Evolutionary conservation across 2,888 invertebrate genomes (phyloP).

Genomic region (Pachydiplax longipennis): DNA sequence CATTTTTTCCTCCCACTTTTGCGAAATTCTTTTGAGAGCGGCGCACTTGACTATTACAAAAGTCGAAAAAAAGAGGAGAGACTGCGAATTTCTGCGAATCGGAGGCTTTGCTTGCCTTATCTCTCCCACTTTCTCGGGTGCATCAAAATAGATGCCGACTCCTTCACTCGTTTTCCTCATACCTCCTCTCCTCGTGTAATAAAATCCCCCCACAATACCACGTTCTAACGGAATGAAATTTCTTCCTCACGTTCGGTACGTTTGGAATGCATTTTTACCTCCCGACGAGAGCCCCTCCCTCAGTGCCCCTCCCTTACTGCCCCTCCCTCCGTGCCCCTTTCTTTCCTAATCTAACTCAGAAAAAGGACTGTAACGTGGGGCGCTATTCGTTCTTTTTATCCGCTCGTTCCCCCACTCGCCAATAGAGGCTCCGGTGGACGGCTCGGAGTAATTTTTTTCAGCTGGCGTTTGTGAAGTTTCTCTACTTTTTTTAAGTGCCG

Average conservation of each 20-base stretch:
- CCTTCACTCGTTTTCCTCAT: background rate
- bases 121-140: background rate
- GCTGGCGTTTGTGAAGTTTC: background rate
- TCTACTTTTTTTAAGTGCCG: background rate
- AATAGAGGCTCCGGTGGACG: background rate
- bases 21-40: background rate
- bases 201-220: background rate
- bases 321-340: background rate
- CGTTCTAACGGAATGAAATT: background rate
- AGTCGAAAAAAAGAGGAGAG: background rate
- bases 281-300: background rate
- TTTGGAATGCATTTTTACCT: background rate
- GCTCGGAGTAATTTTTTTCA: background rate
- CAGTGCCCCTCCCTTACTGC: background rate
- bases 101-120: background rate
- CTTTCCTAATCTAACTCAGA: background rate
- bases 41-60: background rate
- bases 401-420: background rate
- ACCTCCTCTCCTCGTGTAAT: background rate
- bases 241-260: background rate
- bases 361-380: background rate
- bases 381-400: background rate
- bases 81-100: background rate
- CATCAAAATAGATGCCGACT: background rate
- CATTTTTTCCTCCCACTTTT: background rate